A percentile compares a stretch with the other conserved stretches of the same genome.
Conservation (phyloP, 1,140 invertebrate species). For the Conus betulinus region DNA sequence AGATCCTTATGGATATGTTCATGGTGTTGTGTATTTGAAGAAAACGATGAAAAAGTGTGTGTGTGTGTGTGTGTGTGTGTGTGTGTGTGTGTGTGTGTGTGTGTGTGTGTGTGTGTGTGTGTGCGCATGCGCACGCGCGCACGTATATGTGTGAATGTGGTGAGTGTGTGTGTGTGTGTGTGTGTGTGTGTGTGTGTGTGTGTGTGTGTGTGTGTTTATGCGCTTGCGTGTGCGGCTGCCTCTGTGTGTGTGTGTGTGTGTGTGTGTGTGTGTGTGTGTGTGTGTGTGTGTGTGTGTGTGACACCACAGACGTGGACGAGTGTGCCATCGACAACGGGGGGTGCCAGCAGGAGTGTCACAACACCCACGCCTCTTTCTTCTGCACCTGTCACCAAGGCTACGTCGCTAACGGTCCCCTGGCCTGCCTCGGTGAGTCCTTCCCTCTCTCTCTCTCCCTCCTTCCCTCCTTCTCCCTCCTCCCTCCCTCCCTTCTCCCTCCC, state of each 20-base stretch:
- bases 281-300: background rate
- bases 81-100: background rate
- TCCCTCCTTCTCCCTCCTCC: background rate
- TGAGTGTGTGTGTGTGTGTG: background rate
- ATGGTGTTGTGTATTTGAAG: too few relatives aligned
- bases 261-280: background rate
- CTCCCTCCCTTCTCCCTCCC: background rate
- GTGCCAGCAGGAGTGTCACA: conserved; percentile 55
- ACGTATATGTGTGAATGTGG: background rate
- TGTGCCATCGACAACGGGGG: conserved; percentile 53
- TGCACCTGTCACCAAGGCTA: conserved; percentile 62
- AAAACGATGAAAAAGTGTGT: too few relatives aligned
- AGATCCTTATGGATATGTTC: too few relatives aligned
- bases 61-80: conserved; percentile 1
- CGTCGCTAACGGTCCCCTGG: background rate
- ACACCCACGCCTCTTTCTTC: conserved; percentile 58
- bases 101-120: background rate
- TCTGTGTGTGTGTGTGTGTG: conserved; percentile 21
- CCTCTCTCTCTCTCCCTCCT: background rate
- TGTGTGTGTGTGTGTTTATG: background rate
- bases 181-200: background rate
- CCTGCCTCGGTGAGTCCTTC: conserved; percentile 38
- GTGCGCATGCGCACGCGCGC: background rate
- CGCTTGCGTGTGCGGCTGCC: background rate
- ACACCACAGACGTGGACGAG: conserved; percentile 51